Evolutionary conservation across 1,140 invertebrate species (phyloP), one percentile per base, ranked within the genome.

Genomic region (Stenopsyche tienmushanensis): DNA sequence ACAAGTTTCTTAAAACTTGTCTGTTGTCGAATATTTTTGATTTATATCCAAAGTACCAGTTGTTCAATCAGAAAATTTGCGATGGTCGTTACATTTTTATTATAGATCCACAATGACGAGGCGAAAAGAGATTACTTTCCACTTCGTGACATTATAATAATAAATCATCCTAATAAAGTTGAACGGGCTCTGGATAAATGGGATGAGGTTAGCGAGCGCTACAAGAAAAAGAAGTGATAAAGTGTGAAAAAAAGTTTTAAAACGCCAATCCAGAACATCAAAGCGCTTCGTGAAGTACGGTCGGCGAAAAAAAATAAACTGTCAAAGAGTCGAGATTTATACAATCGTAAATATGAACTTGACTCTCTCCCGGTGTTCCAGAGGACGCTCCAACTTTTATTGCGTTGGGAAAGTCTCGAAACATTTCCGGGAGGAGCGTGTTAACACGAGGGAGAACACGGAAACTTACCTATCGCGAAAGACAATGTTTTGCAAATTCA

Each of bases 341-440:
- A 39, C 54, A 41, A 42, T 57, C 34, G 39, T 57, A 57, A 57
- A 57, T 57, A 57, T 57, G 54, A 42, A 57, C 21, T 39, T 42
- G 54, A 42, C 39, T 29, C n/a, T 57, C 39, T 13, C 54, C 13
- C 29, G 15, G 17, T 21, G 17, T 42, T n/a, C 15, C 54, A 41
- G 9, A 10, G 50, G 23, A 25, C 21, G 21, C n/a, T 21, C 17
- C 21, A 29, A 41, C 15, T 57, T 57, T 57, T 57, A 34, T 55
- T 41, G 53, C 26, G 15, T 39, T 15, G 29, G 54, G 34, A 20
- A 57, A 57, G 15, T 21, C 5, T 53, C 50, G 23, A 3, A 23
- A 23, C 21, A 3, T 50, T 50, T n/a, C 47, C 10, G 17, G 34
- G 39, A 42, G 29, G 13, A 34, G n/a, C n/a, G n/a, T n/a, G n/a